These are phyloP conservation scores for Dryococelus australis DNA, from an alignment of 2,888 invertebrate genomes.

Conservation along the genomic window DNA sequence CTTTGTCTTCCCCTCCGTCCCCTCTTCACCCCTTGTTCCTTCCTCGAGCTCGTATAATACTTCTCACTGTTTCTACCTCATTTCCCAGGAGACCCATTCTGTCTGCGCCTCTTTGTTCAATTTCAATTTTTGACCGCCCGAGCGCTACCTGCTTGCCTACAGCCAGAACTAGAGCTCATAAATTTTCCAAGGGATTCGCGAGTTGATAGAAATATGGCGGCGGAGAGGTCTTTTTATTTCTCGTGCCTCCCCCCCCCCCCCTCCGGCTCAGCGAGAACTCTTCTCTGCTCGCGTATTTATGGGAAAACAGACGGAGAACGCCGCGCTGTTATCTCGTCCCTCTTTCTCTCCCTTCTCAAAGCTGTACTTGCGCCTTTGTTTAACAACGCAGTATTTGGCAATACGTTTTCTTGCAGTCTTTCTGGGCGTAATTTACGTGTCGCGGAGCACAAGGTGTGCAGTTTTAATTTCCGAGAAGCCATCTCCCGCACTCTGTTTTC, in stretches of 20 bases:
- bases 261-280: neutral
- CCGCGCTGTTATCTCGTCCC: neutral
- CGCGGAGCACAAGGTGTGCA: neutral
- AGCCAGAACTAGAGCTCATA: conserved; percentile 32
- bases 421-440: neutral
- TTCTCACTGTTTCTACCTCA: conserved; percentile 28
- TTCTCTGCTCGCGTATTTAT: neutral
- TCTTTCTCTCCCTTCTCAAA: neutral
- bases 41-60: conserved; percentile 29
- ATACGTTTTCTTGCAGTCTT: neutral
- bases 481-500: neutral
- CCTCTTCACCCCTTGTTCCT: neutral
- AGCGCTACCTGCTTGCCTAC: conserved; percentile 24
- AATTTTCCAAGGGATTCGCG: conserved; percentile 40
- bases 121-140: conserved; percentile 42
- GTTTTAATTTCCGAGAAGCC: conserved; percentile 7
- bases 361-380: neutral
- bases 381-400: neutral
- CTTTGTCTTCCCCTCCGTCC: conserved; percentile 18
- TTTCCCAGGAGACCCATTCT: conserved; percentile 40
- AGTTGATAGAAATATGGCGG: conserved; percentile 41
- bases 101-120: conserved; percentile 39
- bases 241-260: neutral
- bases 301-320: neutral
- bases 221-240: conserved; percentile 23